Evolutionary conservation across 1,140 invertebrate genomes (phyloP).

Genomic region (Oreohelix idahoensis): DNA sequence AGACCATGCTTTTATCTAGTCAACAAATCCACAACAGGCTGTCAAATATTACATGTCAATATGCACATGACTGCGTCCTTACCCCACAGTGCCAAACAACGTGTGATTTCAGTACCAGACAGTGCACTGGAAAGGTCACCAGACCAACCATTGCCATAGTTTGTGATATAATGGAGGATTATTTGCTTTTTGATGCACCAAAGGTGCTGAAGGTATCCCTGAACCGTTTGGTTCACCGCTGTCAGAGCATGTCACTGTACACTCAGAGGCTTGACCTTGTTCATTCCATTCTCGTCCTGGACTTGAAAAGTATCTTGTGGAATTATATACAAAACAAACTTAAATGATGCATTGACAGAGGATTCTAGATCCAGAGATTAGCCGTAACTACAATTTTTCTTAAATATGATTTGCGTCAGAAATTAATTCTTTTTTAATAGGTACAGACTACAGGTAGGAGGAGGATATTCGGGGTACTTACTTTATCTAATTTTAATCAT

Average conservation of each 20-base stretch:
- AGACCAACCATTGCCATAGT: slow-evolving; percentile 18
- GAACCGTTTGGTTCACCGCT: slow-evolving; percentile 12
- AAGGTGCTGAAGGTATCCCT: background rate
- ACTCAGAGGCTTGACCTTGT: background rate
- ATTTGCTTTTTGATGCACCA: slow-evolving; percentile 30
- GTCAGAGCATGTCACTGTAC: background rate
- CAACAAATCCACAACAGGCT: slow-evolving; percentile 5
- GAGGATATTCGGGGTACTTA: too few relatives aligned
- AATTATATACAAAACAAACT: slow-evolving; percentile 21
- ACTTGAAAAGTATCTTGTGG: slow-evolving; percentile 26
- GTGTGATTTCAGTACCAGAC: slow-evolving; percentile 9
- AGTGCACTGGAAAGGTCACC: slow-evolving; percentile 7
- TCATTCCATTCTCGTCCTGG: slow-evolving; percentile 27
- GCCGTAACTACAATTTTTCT: too few relatives aligned
- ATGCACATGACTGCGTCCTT: slow-evolving; percentile 10
- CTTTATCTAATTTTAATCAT: too few relatives aligned
- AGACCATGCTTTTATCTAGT: slow-evolving; percentile 21
- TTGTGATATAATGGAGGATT: slow-evolving; percentile 37
- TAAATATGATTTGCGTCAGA: too few relatives aligned
- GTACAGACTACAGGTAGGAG: too few relatives aligned
- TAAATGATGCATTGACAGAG: background rate
- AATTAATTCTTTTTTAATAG: too few relatives aligned
- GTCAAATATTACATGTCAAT: slow-evolving; percentile 21
- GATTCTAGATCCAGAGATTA: too few relatives aligned
- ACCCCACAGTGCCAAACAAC: slow-evolving; percentile 29